Evolutionary conservation across 2,888 invertebrate genomes (phyloP).

Genomic region (Diaperis boleti): DNA sequence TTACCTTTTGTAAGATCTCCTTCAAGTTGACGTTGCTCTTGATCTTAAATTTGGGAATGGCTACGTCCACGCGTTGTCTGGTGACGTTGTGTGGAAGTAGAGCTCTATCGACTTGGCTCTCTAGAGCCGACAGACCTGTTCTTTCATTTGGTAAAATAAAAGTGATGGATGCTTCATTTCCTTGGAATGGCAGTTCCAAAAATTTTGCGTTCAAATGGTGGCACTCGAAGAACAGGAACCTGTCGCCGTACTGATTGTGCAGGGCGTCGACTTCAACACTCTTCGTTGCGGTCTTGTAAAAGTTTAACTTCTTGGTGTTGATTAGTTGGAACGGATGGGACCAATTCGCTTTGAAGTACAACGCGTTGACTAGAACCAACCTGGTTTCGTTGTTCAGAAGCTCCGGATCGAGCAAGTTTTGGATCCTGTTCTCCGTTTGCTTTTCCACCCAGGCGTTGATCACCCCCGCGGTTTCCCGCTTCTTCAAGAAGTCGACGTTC

Average conservation of each 20-base stretch:
- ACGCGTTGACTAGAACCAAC: constrained; percentile 1
- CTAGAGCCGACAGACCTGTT: constrained; percentile 49
- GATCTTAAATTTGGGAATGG: constrained; percentile 13
- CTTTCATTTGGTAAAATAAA: constrained; percentile 45
- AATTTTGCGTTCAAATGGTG: constrained; percentile 13
- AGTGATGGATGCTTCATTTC: neutral
- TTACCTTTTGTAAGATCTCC: constrained; percentile 14
- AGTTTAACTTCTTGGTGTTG: neutral
- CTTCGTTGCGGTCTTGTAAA: neutral
- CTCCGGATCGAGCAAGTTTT: neutral
- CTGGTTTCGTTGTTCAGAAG: neutral
- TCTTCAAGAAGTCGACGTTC: neutral
- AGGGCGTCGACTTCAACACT: neutral
- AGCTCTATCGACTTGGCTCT: constrained; percentile 12
- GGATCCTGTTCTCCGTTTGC: constrained; percentile 7
- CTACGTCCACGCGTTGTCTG: neutral
- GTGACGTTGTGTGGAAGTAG: neutral
- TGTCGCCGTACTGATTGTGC: neutral
- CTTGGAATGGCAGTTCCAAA: constrained; percentile 15
- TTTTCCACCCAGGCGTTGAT: constrained; percentile 11
- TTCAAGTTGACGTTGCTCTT: constrained; percentile 4
- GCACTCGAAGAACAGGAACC: neutral
- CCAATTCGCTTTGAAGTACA: constrained; percentile 8
- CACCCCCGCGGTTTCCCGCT: neutral
- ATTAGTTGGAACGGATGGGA: neutral